These are phyloP conservation scores for Carpatolechia fugitivella DNA, from an alignment of 2,888 invertebrate species.

Conservation along the genomic window DNA sequence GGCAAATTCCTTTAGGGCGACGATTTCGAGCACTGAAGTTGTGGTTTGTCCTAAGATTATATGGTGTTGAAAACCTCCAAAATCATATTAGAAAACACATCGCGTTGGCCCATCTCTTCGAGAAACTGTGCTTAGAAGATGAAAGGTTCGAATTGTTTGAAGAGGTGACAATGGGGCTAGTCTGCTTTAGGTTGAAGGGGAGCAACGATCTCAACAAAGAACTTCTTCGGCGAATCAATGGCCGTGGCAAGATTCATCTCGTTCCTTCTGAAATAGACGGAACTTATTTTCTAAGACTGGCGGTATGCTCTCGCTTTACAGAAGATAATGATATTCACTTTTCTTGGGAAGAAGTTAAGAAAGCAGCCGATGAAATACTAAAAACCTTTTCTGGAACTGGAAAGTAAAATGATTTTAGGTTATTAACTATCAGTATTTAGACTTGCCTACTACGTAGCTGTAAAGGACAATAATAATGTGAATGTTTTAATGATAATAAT, in stretches of 20 bases:
- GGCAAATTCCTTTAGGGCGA: conserved; percentile 97
- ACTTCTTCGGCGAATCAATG: conserved; percentile 91
- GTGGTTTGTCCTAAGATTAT: conserved; percentile 96
- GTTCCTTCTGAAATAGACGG: conserved; percentile 94
- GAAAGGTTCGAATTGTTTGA: conserved; percentile 92
- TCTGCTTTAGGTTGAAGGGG: conserved; percentile 96
- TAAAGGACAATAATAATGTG: not conserved
- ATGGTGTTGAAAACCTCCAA: conserved; percentile 93
- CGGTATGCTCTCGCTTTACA: conserved; percentile 92
- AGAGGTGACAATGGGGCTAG: conserved; percentile 95
- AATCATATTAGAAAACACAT: conserved; percentile 92
- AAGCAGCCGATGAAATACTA: conserved; percentile 84
- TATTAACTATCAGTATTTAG: not conserved
- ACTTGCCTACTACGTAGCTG: not conserved
- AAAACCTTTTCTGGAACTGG: conserved; percentile 28
- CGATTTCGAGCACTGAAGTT: conserved; percentile 95
- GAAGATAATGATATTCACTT: conserved; percentile 89
- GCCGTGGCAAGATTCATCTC: conserved; percentile 93
- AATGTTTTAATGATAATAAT: not conserved
- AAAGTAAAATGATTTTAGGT: not conserved
- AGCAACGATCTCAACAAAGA: conserved; percentile 90
- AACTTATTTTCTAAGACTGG: conserved; percentile 91
- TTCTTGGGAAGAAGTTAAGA: conserved; percentile 92
- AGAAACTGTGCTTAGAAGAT: conserved; percentile 86
- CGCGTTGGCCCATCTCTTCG: conserved; percentile 92